These are phyloP conservation scores for Cydia pomonella DNA, from an alignment of 1,140 invertebrate genomes.

Conservation along the genomic window DNA sequence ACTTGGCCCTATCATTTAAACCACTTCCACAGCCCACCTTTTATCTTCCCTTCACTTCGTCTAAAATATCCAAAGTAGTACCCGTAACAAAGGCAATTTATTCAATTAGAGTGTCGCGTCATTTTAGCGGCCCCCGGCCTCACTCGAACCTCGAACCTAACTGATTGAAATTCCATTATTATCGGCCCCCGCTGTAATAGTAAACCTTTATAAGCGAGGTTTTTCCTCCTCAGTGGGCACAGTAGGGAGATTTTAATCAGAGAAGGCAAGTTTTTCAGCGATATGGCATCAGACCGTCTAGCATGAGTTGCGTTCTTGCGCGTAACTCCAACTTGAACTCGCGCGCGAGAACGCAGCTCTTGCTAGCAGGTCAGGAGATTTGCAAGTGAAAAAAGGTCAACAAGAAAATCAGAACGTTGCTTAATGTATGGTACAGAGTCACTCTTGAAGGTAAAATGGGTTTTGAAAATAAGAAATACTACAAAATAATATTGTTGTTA, in stretches of 20 bases:
- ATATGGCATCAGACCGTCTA: no score
- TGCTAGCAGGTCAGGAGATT: no score
- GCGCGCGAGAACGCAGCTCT: no score
- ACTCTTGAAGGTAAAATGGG: no score
- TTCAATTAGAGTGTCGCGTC: conserved; percentile 37
- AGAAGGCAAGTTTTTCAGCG: neutral
- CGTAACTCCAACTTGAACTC: no score
- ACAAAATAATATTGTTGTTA: no score
- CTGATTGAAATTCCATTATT: conserved; percentile 78
- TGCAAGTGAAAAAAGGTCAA: no score
- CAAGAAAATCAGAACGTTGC: no score
- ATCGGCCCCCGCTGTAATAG: conserved; percentile 55
- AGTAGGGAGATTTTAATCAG: conserved; percentile 6
- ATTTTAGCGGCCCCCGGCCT: conserved; percentile 35
- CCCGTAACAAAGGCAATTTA: conserved; percentile 21
- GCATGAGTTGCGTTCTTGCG: no score
- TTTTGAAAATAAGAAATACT: no score
- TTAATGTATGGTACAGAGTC: no score
- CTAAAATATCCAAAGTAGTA: conserved; percentile 24
- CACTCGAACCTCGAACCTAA: conserved; percentile 38
- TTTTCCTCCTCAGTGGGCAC: conserved; percentile 51
- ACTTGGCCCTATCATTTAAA: no score
- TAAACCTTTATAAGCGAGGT: conserved; percentile 49
- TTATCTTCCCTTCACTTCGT: neutral
- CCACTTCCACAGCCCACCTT: neutral